A percentile compares a stretch with the other conserved stretches of the same genome.
Evolutionary conservation across 2,797 vertebrate species (phyloP).

Genomic region (Pteropus rufus): DNA sequence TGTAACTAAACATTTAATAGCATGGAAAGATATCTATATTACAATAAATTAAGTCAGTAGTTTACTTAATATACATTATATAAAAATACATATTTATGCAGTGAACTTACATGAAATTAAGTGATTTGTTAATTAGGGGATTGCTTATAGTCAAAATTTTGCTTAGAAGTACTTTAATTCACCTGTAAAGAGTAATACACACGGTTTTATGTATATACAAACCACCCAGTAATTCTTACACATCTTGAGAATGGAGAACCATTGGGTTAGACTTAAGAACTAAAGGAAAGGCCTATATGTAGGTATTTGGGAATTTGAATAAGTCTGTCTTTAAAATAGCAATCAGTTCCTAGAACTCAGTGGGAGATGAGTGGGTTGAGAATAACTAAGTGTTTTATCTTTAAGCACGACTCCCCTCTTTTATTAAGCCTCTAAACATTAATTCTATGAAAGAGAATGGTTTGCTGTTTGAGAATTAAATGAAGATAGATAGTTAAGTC

Average conservation of each 20-base stretch:
- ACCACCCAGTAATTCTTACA: not conserved
- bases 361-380: not conserved
- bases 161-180: not conserved
- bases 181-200: not conserved
- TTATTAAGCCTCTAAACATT: constrained; percentile 11
- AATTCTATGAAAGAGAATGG: not conserved
- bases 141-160: not conserved
- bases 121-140: not conserved
- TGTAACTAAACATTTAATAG: not conserved
- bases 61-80: not conserved
- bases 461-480: constrained; percentile 12
- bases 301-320: not conserved
- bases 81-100: not conserved
- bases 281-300: not conserved
- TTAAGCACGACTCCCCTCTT: not conserved
- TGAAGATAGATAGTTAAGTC: constrained; percentile 32
- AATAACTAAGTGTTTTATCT: not conserved
- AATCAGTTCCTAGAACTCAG: not conserved
- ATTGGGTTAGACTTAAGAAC: not conserved
- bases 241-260: not conserved
- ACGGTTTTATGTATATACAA: not conserved
- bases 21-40: not conserved
- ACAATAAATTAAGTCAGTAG: not conserved
- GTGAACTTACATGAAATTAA: not conserved
- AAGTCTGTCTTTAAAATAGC: not conserved